phyloP scores from a whole-genome alignment of 2,113 vertebrate species.

The Grallaria varia region DNA sequence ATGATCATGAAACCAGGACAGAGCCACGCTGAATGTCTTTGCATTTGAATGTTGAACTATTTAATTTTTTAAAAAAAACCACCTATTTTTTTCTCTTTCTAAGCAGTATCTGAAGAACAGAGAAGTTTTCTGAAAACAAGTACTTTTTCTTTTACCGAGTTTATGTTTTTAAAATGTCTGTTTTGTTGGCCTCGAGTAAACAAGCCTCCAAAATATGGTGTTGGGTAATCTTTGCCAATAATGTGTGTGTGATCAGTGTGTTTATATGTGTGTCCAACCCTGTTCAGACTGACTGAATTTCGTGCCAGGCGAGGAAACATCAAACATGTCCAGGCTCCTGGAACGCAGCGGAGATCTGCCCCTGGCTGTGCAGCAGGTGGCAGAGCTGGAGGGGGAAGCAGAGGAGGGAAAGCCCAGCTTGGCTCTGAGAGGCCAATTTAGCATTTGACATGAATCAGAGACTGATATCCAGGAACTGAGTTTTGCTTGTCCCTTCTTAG shows the following conservation, averaged over 20 bases:
- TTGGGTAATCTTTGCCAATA: neutral
- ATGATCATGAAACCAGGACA: neutral
- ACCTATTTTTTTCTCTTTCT: neutral
- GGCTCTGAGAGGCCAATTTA: accelerated
- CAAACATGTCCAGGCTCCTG: neutral
- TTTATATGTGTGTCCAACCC: neutral
- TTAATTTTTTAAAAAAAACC: neutral
- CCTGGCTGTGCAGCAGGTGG: neutral
- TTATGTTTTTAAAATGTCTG: neutral
- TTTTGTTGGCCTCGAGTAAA: neutral
- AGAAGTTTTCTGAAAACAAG: neutral
- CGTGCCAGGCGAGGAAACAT: neutral
- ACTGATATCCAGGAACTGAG: neutral
- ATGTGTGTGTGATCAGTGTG: neutral
- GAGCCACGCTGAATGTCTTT: neutral
- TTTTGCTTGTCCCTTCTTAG: neutral
- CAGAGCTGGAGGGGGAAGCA: neutral
- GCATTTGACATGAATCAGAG: neutral
- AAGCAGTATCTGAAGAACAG: neutral
- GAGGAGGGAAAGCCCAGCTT: neutral
- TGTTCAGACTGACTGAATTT: neutral
- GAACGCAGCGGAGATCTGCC: neutral
- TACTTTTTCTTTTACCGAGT: neutral
- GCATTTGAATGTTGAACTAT: neutral
- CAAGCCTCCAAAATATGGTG: neutral